Conservation (phyloP, 2,113 vertebrate genomes). For the Oenanthe oenanthe region DNA sequence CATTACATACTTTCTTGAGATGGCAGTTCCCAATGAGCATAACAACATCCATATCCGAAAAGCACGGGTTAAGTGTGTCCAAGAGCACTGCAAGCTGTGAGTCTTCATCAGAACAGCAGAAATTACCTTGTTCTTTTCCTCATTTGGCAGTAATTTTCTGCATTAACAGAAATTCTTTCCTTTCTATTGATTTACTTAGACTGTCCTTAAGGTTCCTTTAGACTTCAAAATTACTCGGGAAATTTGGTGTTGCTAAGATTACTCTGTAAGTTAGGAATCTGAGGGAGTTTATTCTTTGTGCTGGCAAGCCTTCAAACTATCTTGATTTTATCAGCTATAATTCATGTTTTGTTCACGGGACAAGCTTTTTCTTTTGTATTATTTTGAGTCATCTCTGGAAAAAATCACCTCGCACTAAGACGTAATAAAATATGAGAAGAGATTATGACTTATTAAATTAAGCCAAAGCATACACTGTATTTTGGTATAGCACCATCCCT, state of each 20-base stretch:
- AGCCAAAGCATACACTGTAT: conserved; percentile 61
- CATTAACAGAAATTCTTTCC: neutral
- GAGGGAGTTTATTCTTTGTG: conserved; percentile 55
- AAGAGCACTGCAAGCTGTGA: neutral
- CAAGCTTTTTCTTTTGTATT: conserved; percentile 67
- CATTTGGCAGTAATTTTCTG: neutral
- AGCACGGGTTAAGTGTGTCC: neutral
- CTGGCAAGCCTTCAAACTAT: conserved; percentile 66
- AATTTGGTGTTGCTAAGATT: conserved; percentile 44
- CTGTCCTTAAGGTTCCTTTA: conserved; percentile 48
- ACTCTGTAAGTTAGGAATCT: conserved; percentile 55
- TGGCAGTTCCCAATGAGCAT: neutral
- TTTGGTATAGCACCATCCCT: conserved; percentile 55
- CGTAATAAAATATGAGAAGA: conserved; percentile 66
- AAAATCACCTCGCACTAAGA: conserved; percentile 60
- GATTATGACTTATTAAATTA: conserved; percentile 72
- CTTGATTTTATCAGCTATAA: conserved; percentile 70
- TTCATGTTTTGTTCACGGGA: conserved; percentile 63
- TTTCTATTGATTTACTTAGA: conserved; percentile 23
- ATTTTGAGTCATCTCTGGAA: conserved; percentile 71
- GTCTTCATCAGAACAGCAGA: conserved; percentile 27
- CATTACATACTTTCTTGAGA: neutral
- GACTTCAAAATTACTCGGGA: conserved; percentile 37
- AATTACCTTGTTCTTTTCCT: conserved; percentile 42
- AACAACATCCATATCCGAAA: neutral